These are phyloP conservation scores for Stegodyphus dumicola DNA, from an alignment of 1,140 invertebrate species.

Conservation along the genomic window DNA sequence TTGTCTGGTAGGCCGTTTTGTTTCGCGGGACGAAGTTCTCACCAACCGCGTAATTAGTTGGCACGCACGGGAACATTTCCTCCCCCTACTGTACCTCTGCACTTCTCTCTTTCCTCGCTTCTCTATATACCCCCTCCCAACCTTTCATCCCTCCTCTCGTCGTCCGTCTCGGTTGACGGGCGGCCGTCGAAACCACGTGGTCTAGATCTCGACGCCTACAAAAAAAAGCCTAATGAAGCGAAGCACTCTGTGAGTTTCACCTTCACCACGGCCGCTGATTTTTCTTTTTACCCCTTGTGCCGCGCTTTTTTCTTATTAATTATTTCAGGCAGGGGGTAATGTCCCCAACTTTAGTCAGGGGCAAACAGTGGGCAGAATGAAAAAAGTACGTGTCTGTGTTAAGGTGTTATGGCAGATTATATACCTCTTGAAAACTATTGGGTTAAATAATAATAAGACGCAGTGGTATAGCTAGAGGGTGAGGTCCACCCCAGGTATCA, in stretches of 20 bases:
- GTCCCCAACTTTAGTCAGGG: too few species aligned
- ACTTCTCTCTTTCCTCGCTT: not conserved
- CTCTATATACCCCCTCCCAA: not conserved
- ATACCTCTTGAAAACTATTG: too few species aligned
- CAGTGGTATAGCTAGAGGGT: too few species aligned
- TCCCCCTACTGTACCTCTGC: not conserved
- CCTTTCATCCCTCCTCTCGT: too few species aligned
- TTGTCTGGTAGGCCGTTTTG: conserved; percentile 37
- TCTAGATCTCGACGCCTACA: conserved; percentile 41
- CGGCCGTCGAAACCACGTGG: conserved; percentile 40
- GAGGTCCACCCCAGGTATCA: too few species aligned
- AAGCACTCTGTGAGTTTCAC: not conserved
- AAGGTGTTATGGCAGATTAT: too few species aligned
- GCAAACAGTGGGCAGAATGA: too few species aligned
- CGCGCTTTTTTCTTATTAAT: too few species aligned
- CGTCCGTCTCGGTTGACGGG: conserved; percentile 15
- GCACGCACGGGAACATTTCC: conserved; percentile 32
- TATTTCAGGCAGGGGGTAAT: too few species aligned
- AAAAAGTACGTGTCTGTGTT: too few species aligned
- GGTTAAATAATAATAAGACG: too few species aligned
- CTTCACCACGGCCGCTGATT: not conserved
- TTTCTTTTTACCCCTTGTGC: not conserved
- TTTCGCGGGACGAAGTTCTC: conserved; percentile 40
- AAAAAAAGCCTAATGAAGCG: conserved; percentile 54
- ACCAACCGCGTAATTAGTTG: conserved; percentile 55